Conservation (phyloP, 2,888 invertebrate species). For the Seira ritae region DNA sequence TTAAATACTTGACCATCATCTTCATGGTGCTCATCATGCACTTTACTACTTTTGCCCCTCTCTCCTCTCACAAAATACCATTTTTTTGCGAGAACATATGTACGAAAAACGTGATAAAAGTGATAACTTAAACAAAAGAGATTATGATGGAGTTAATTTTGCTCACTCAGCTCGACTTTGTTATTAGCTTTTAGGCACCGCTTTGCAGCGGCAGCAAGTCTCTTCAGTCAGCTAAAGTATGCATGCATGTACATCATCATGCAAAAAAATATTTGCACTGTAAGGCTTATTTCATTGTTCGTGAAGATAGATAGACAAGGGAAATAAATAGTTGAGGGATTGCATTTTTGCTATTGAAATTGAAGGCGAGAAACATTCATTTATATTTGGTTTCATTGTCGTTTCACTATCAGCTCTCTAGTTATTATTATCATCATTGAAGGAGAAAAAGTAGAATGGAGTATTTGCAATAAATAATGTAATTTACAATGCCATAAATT, state of each 20-base stretch:
- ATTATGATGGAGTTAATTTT: conserved; percentile 6
- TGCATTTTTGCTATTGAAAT: neutral
- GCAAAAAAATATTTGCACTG: no score
- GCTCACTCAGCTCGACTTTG: neutral
- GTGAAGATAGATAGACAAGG: conserved; percentile 10
- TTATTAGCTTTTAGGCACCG: no score
- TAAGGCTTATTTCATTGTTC: no score
- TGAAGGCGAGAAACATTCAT: neutral
- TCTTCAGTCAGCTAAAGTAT: neutral
- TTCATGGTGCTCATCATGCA: neutral
- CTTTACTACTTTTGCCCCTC: neutral
- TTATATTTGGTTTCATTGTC: conserved; percentile 7
- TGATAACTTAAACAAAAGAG: conserved; percentile 10
- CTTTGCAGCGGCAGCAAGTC: neutral
- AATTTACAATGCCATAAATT: neutral
- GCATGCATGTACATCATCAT: neutral
- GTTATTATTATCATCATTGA: no score
- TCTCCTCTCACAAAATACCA: neutral
- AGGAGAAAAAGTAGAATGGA: neutral
- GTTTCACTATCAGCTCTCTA: neutral
- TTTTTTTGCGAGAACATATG: neutral
- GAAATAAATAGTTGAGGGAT: neutral
- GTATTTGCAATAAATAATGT: conserved; percentile 2
- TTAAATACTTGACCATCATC: conserved; percentile 6
- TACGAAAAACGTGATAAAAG: neutral